Percentiles rank a stretch among this genome's conserved stretches.
phyloP scores from a whole-genome alignment of 2,888 invertebrate species.

The Cactoblastis cactorum region DNA sequence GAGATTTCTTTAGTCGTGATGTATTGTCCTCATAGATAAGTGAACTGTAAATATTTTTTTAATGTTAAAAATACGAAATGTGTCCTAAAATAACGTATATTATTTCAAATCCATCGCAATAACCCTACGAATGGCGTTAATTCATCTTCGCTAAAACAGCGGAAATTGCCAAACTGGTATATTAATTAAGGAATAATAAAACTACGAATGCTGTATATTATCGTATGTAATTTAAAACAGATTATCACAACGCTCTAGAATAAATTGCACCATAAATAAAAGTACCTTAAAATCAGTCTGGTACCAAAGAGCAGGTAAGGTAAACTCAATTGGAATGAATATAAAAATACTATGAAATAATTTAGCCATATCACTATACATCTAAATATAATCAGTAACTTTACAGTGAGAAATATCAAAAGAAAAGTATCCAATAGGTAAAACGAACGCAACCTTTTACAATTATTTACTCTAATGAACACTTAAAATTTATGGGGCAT shows the following conservation, averaged over 20 bases:
- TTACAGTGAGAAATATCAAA: conserved; percentile 63
- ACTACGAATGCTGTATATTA: conserved; percentile 57
- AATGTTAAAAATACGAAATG: conserved; percentile 56
- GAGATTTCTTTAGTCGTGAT: background rate
- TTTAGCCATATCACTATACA: conserved; percentile 66
- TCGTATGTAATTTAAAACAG: conserved; percentile 76
- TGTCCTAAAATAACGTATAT: conserved; percentile 27
- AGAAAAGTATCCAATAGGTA: conserved; percentile 59
- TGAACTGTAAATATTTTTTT: conserved; percentile 67
- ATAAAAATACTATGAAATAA: conserved; percentile 78
- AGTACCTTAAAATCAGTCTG: conserved; percentile 79
- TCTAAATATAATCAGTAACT: conserved; percentile 56
- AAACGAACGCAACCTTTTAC: conserved; percentile 61
- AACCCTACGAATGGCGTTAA: too few species aligned
- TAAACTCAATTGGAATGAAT: conserved; percentile 73
- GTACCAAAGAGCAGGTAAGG: conserved; percentile 73
- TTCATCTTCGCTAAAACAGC: too few species aligned
- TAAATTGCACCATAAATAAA: conserved; percentile 79
- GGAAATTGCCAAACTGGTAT: too few species aligned
- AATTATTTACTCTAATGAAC: conserved; percentile 74
- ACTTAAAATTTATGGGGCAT: conserved; percentile 69
- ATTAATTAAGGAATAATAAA: conserved; percentile 22
- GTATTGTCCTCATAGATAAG: conserved; percentile 16
- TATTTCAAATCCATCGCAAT: too few species aligned
- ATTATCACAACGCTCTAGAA: conserved; percentile 80